These are phyloP conservation scores for Tapirus terrestris DNA, from an alignment of 2,113 vertebrate genomes.

Conservation along the genomic window DNA sequence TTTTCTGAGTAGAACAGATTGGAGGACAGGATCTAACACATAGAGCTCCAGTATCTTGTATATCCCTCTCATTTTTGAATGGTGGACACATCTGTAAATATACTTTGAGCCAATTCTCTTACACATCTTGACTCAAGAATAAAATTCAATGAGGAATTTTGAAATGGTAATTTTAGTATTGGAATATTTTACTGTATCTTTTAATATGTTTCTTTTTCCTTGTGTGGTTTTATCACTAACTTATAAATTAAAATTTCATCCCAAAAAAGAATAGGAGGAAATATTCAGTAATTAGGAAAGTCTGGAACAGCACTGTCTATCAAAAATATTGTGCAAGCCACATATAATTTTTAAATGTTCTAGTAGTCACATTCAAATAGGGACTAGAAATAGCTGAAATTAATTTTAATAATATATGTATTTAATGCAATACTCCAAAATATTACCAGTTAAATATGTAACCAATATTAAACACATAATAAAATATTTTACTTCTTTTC, in stretches of 20 bases:
- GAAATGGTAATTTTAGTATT: neutral
- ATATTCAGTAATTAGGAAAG: neutral
- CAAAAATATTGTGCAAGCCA: neutral
- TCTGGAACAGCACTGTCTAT: neutral
- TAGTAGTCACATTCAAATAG: neutral
- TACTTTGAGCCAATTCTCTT: neutral
- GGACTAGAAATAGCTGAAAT: neutral
- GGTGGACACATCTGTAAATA: neutral
- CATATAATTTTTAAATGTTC: neutral
- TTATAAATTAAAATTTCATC: neutral
- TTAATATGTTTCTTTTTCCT: neutral
- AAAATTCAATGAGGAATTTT: neutral
- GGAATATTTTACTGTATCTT: neutral
- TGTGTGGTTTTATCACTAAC: neutral
- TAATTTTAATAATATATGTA: neutral
- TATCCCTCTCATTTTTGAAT: neutral
- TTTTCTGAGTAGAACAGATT: constrained; percentile 22
- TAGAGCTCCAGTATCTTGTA: neutral
- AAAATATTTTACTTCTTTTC: neutral
- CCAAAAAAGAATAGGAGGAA: neutral
- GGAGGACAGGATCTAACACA: neutral
- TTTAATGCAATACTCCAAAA: neutral
- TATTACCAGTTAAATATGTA: neutral
- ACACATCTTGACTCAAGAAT: neutral
- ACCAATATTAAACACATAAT: neutral